Conservation (phyloP, 2,888 invertebrate species). For the Ornithoptera priamus region DNA sequence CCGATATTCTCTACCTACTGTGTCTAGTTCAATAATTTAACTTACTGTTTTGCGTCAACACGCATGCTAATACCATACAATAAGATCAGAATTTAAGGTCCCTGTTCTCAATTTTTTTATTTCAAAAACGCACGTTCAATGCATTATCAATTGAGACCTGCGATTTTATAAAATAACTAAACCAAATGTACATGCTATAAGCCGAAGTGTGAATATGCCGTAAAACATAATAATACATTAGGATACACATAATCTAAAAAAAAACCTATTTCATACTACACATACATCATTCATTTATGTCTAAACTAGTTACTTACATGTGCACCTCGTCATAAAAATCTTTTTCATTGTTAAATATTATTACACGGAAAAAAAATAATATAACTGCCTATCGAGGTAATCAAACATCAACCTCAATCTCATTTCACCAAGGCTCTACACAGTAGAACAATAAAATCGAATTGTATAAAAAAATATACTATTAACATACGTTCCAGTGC, state of each 20-base stretch:
- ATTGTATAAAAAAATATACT: conserved; percentile 13
- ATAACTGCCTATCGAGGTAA: conserved; percentile 7
- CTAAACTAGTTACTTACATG: not conserved
- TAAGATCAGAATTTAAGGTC: conserved; percentile 21
- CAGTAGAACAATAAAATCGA: conserved; percentile 18
- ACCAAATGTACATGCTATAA: too few relatives aligned
- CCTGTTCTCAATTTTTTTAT: conserved; percentile 8
- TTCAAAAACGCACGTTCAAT: conserved; percentile 7
- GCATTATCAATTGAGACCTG: not conserved
- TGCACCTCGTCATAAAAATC: not conserved
- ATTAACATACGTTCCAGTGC: conserved; percentile 16
- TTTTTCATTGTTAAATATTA: conserved; percentile 7
- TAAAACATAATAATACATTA: too few relatives aligned
- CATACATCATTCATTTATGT: not conserved
- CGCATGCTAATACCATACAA: conserved; percentile 33
- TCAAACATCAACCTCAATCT: conserved; percentile 16
- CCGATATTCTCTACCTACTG: conserved; percentile 51
- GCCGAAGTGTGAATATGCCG: too few relatives aligned
- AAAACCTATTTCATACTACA: too few relatives aligned
- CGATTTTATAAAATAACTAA: not conserved
- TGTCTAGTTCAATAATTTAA: conserved; percentile 63
- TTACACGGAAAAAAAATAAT: conserved; percentile 14
- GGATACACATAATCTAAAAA: too few relatives aligned
- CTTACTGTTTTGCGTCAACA: conserved; percentile 40
- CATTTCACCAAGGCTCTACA: conserved; percentile 12